Percentiles rank a stretch among this genome's conserved stretches.
These are phyloP conservation scores for Sarcophaga bullata DNA, from an alignment of 1,140 invertebrate genomes.

Conservation along the genomic window DNA sequence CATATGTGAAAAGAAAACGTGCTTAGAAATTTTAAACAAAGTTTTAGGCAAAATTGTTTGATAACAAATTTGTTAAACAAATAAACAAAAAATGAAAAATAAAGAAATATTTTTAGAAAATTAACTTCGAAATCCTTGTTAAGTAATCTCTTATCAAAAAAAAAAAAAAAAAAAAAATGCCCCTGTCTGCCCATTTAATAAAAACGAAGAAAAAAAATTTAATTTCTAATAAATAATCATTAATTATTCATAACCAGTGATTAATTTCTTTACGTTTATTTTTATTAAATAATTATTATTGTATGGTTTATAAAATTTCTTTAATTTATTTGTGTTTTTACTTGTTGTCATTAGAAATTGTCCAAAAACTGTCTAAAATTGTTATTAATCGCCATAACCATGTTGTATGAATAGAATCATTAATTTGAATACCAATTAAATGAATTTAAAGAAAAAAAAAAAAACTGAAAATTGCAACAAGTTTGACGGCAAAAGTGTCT, in stretches of 20 bases:
- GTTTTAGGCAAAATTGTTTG: too few species aligned
- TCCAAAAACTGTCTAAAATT: neutral
- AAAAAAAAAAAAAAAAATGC: too few species aligned
- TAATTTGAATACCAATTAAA: neutral
- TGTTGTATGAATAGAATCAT: neutral
- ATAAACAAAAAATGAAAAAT: too few species aligned
- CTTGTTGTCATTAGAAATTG: neutral
- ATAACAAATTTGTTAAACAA: too few species aligned
- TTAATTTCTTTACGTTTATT: neutral
- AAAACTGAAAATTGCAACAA: too few species aligned
- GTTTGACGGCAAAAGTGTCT: too few species aligned
- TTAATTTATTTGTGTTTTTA: neutral
- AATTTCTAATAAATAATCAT: neutral
- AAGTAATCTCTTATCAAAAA: too few species aligned
- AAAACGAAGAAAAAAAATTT: too few species aligned
- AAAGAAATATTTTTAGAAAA: too few species aligned
- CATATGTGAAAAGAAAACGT: neutral
- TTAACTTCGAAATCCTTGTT: too few species aligned
- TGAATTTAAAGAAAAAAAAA: neutral
- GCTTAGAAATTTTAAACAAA: neutral
- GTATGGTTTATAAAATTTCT: neutral
- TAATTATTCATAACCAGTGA: neutral
- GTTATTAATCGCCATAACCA: neutral
- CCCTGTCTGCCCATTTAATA: too few species aligned
- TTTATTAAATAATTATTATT: neutral